A percentile compares a stretch with the other conserved stretches of the same genome.
phyloP scores from a whole-genome alignment of 2,797 vertebrate species.

The Thamnophis elegans region DNA sequence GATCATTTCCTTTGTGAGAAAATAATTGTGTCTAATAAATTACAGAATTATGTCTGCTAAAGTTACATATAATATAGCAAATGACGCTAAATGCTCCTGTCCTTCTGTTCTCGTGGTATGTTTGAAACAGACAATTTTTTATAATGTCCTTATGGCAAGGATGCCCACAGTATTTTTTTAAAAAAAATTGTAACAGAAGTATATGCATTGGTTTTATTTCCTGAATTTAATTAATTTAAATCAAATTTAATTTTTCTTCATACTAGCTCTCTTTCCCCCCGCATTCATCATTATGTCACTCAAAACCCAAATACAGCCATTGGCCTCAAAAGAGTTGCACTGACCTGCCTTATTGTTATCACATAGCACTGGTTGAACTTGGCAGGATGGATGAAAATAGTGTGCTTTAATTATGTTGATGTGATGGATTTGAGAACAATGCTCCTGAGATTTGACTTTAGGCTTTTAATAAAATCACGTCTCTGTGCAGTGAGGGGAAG shows the following conservation, averaged over 20 bases:
- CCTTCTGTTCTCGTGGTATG: slow-evolving; percentile 1
- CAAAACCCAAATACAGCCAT: background rate
- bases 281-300: background rate
- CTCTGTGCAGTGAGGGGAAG: background rate
- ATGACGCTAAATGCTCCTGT: background rate
- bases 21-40: slow-evolving; percentile 19
- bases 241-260: background rate
- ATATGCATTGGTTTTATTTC: background rate
- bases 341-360: background rate
- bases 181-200: background rate
- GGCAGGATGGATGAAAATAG: background rate
- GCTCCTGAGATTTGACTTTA: background rate
- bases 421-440: background rate
- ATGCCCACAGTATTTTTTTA: background rate
- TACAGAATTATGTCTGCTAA: background rate
- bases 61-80: background rate
- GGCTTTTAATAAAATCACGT: background rate
- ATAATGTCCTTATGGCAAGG: background rate
- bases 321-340: background rate
- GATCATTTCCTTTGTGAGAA: background rate
- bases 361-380: background rate
- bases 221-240: background rate
- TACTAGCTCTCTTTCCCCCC: background rate
- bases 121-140: background rate
- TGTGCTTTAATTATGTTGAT: background rate